phyloP scores from a whole-genome alignment of 2,113 vertebrate genomes.

The Amphiprion percula region DNA sequence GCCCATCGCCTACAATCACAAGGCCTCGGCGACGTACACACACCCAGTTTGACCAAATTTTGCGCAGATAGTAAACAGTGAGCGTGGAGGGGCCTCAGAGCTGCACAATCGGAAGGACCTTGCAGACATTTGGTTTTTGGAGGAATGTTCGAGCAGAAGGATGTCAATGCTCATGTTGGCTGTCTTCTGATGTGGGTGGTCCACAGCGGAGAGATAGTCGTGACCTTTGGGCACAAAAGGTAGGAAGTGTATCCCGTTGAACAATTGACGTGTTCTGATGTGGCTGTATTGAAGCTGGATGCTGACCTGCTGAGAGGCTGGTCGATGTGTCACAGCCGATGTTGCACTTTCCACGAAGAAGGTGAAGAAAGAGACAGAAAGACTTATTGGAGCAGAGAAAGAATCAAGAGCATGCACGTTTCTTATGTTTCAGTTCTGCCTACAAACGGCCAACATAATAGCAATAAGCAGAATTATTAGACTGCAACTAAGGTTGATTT shows the following conservation, averaged over 20 bases:
- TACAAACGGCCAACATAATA: neutral
- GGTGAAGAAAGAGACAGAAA: slow-evolving; percentile 56
- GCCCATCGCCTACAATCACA: slow-evolving; percentile 36
- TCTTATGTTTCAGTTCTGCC: neutral
- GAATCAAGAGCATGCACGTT: neutral
- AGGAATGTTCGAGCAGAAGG: slow-evolving; percentile 21
- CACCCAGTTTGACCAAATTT: neutral
- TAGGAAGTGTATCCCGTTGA: slow-evolving; percentile 51
- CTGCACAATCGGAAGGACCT: slow-evolving; percentile 19
- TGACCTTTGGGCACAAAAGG: slow-evolving; percentile 74
- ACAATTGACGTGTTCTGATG: slow-evolving; percentile 68
- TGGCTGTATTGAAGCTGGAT: slow-evolving; percentile 68
- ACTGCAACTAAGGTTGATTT: neutral
- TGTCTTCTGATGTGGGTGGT: slow-evolving; percentile 56
- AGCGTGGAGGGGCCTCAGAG: neutral
- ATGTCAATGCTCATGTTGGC: neutral
- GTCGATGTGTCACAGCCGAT: slow-evolving; percentile 73
- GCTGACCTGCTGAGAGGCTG: slow-evolving; percentile 58
- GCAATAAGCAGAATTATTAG: neutral
- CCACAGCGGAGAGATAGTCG: slow-evolving; percentile 43
- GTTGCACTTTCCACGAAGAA: slow-evolving; percentile 44
- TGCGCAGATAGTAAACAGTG: slow-evolving; percentile 1
- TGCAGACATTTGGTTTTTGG: neutral
- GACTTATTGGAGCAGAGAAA: slow-evolving; percentile 16
- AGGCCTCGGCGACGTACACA: slow-evolving; percentile 15